Conservation (phyloP, 2,113 vertebrate genomes). For the Mormyrus iriodes region DNA sequence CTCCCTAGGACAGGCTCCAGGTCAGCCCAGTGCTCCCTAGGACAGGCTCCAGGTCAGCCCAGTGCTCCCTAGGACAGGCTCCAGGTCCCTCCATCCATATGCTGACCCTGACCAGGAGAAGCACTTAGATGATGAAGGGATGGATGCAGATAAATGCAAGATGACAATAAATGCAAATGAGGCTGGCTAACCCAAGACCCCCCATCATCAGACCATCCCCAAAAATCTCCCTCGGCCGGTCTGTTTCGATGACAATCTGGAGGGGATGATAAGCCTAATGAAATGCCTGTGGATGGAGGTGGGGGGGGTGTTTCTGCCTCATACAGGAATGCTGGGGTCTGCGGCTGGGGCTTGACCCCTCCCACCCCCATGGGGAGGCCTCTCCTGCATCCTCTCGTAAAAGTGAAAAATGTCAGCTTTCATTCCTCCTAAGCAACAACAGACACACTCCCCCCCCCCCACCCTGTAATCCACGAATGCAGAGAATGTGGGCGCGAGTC, state of each 20-base stretch:
- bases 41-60: too few species aligned
- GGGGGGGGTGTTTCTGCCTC: background rate
- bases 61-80: background rate
- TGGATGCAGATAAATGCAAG: background rate
- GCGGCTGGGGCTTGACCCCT: background rate
- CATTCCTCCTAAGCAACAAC: slow-evolving; percentile 7
- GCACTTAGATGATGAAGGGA: background rate
- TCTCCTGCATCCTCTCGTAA: background rate
- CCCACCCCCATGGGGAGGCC: background rate
- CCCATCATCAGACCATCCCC: background rate
- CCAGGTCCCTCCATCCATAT: background rate
- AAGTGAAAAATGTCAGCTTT: slow-evolving; percentile 10
- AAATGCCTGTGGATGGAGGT: background rate
- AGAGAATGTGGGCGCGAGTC: background rate
- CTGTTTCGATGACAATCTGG: background rate
- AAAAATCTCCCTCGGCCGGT: background rate
- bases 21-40: background rate
- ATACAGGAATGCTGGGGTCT: slow-evolving; percentile 4
- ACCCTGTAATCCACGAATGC: background rate
- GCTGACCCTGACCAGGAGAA: background rate
- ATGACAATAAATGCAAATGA: background rate
- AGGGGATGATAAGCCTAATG: background rate
- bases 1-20: too few species aligned
- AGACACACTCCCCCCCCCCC: background rate
- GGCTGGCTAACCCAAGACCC: background rate